A percentile compares a stretch with the other conserved stretches of the same genome.
Evolutionary conservation across 2,888 invertebrate species (phyloP).

Genomic region (Geotrupes spiniger): DNA sequence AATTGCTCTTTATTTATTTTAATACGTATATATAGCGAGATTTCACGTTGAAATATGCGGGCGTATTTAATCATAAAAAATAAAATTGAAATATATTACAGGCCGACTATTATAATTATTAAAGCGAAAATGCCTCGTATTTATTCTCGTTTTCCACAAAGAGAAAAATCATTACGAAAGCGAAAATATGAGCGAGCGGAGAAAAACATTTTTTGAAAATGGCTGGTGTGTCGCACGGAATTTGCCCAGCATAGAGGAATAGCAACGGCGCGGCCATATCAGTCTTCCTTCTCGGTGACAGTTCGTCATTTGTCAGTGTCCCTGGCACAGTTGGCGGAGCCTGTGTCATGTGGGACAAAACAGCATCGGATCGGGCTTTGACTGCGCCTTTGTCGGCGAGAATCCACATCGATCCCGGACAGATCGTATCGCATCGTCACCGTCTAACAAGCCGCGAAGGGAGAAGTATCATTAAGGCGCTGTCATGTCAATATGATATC

Average conservation of each 20-base stretch:
- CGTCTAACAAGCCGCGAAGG: constrained; percentile 44
- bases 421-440: constrained; percentile 33
- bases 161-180: constrained; percentile 34
- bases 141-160: constrained; percentile 44
- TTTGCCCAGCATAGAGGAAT: constrained; percentile 48
- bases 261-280: constrained; percentile 52
- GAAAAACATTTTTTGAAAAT: constrained; percentile 41
- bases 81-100: constrained; percentile 48
- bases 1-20: constrained; percentile 3
- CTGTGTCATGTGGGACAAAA: constrained; percentile 53
- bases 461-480: constrained; percentile 52
- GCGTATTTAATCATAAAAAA: constrained; percentile 34
- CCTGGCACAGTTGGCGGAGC: constrained; percentile 52
- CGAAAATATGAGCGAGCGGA: constrained; percentile 40
- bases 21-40: constrained; percentile 1
- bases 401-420: constrained; percentile 19
- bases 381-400: constrained; percentile 36
- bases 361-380: constrained; percentile 48
- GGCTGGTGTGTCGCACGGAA: constrained; percentile 46
- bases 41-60: constrained; percentile 13
- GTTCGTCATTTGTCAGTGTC: constrained; percentile 56
- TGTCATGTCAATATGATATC: constrained; percentile 54
- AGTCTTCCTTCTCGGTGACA: constrained; percentile 56
- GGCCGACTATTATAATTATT: constrained; percentile 47
- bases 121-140: constrained; percentile 46